Evolutionary conservation across 2,113 vertebrate species (phyloP), one percentile per base, ranked within the genome.

Genomic region (Circaetus cinerascens): DNA sequence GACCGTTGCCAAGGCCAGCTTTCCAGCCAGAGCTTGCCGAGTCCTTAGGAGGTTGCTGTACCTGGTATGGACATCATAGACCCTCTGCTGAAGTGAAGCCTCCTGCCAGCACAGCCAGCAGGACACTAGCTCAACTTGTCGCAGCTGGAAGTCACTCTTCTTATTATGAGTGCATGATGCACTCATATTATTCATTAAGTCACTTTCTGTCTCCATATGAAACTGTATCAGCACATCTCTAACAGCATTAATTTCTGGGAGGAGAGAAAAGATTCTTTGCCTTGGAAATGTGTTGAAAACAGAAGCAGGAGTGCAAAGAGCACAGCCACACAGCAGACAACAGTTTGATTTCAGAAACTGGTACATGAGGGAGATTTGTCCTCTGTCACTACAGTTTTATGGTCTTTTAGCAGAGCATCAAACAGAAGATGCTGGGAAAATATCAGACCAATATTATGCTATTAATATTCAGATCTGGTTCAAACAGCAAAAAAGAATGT

Each of bases 361-460:
- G 23, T 48, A 88, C 43, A 67, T 40, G 43, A 86, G 68, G 66
- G 66, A 75, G 10, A 93, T 94, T 91, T 91, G 83, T 96, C 73
- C 83, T 88, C 81, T 72, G 40, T 85, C 5, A 2, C 38, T 86
- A 32, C 2, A 15, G 16, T 69, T 91, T 81, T 80, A 79, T 45
- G 30, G 71, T 34, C 46, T 83, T 90, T 88, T 66, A 90, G 46
- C 21, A 80, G 36, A 92, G 8, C 46, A 69, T 59, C 57, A 78
- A 73, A 63, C 36, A 74, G 45, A 87, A 82, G 55, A 73, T 71
- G 10, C 40, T 74, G 56, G 20, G 55, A 62, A 79, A 64, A 34
- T 76, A 89, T 68, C 38, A 91, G 45, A 45, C 68, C 15, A 67
- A 40, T 41, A 30, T 87, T 74, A 60, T n/a, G 4, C 5, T 75